These are phyloP conservation scores for Alauda arvensis DNA, from an alignment of 2,797 vertebrate genomes.

Conservation along the genomic window DNA sequence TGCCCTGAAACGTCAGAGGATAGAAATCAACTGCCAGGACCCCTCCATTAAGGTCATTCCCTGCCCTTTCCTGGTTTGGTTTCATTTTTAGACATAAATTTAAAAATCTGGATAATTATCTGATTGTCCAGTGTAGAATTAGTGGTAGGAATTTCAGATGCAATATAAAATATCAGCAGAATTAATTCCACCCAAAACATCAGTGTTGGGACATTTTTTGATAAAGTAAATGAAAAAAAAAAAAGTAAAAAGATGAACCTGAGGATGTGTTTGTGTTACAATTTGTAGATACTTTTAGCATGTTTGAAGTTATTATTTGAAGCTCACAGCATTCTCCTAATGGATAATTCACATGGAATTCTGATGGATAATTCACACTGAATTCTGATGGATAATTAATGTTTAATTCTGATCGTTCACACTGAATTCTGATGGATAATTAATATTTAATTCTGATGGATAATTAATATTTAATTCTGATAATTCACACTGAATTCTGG, in stretches of 20 bases:
- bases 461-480: too few relatives aligned
- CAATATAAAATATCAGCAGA: neutral
- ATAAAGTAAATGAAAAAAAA: neutral
- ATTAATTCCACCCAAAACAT: neutral
- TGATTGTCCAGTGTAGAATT: neutral
- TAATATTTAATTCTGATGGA: too few relatives aligned
- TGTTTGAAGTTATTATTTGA: neutral
- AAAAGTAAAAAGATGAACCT: neutral
- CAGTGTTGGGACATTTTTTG: neutral
- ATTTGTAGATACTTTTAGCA: neutral
- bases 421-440: too few relatives aligned
- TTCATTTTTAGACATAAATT: neutral
- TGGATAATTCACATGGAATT: neutral
- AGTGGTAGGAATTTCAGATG: neutral
- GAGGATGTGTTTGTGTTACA: neutral
- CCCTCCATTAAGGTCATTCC: slow-evolving; percentile 76
- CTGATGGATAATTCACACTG: too few relatives aligned
- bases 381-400: too few relatives aligned
- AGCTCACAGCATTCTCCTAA: neutral
- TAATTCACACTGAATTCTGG: too few relatives aligned
- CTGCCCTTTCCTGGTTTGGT: neutral
- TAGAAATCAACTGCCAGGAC: slow-evolving; percentile 87
- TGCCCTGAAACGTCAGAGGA: slow-evolving; percentile 85
- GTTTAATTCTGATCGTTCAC: too few relatives aligned
- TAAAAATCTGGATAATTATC: neutral